Base-by-base conservation (phyloP, 2,888 invertebrate genomes). In the Torymus tubicola region DNA sequence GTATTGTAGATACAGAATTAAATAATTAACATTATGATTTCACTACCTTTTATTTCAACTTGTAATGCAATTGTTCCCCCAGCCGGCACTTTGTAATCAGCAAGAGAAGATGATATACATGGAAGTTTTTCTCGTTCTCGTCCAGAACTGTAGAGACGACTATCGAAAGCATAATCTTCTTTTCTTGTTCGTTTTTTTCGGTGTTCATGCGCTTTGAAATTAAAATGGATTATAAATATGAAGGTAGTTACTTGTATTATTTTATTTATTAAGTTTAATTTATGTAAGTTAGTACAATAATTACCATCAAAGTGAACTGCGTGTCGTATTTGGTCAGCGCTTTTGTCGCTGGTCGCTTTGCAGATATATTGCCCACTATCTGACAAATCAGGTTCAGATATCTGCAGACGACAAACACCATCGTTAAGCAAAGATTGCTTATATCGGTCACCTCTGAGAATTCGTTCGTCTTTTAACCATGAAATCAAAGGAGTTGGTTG, bases 51-150 rank as follows among this genome's bases (percentile, higher is more conserved):
- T 55, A 96, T 94, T 90, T 96, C 95, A 0, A 96, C 96, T 89
- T 96, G 96, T 21, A 97, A 93, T 2, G 96, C 96, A 81, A 96
- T 94, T 0, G 96, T 95, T 57, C 96, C 96, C 0, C 96, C 96
- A 79, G 92, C 92, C 3, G 95, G 93, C 0, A 96, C 96, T 75
- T 93, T 93, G 86, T 95, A 94, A 87, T 96, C 96, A 0, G 93
- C 93, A 31, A 96, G 90, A 0, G 94, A 93, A 80, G 93, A 93
- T 0, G 94, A 92, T 85, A 96, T 95, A 86, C 94, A 94, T 0
- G 96, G 96, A 82, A 93, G 83, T 71, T 79, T 85, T 14, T 86
- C 87, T 10, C 82, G 84, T 73, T 83, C 85, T 53, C 58, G 79
- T 11, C 76, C 55, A 10, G 77, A 83, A 64, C 12, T 16, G 13